A percentile compares a stretch with the other conserved stretches of the same genome.
Conservation (phyloP, 30 jellyfish, hydroid and myxozoan genomes). For the Chironex yamaguchii region DNA sequence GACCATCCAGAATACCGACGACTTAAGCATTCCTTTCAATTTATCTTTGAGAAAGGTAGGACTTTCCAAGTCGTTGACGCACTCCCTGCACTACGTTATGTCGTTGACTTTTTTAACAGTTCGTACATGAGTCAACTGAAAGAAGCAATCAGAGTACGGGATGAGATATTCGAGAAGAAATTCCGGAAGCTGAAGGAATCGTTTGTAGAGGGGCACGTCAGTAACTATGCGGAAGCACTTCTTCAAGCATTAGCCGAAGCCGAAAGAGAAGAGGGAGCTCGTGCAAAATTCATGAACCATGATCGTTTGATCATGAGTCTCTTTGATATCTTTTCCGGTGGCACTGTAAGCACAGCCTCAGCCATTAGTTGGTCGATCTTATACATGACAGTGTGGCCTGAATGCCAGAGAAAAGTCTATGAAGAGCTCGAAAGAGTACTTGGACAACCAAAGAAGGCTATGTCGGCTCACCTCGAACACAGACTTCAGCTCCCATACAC, state of each 20-base stretch:
- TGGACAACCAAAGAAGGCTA: constrained; percentile 53
- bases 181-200: constrained; percentile 18
- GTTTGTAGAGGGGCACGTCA: constrained; percentile 7
- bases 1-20: constrained; percentile 42
- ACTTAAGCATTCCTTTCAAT: constrained; percentile 3
- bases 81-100: constrained; percentile 8
- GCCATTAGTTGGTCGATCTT: constrained; percentile 73
- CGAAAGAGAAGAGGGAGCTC: too few relatives aligned
- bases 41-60: constrained; percentile 24
- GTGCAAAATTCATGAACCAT: constrained; percentile 32
- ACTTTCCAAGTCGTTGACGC: constrained; percentile 21
- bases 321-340: constrained; percentile 73
- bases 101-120: too few relatives aligned
- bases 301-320: constrained; percentile 68
- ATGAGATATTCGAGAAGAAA: constrained; percentile 40
- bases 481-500: constrained; percentile 44
- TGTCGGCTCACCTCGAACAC: constrained; percentile 63
- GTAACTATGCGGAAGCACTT: too few relatives aligned
- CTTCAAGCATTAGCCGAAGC: too few relatives aligned
- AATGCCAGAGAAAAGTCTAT: constrained; percentile 65
- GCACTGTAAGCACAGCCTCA: constrained; percentile 76
- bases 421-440: constrained; percentile 59
- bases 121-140: constrained; percentile 12
- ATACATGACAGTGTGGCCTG: constrained; percentile 52
- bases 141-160: constrained; percentile 17